Evolutionary conservation across 2,797 vertebrate species (phyloP).

Genomic region (Enteromius trimaculatus): DNA sequence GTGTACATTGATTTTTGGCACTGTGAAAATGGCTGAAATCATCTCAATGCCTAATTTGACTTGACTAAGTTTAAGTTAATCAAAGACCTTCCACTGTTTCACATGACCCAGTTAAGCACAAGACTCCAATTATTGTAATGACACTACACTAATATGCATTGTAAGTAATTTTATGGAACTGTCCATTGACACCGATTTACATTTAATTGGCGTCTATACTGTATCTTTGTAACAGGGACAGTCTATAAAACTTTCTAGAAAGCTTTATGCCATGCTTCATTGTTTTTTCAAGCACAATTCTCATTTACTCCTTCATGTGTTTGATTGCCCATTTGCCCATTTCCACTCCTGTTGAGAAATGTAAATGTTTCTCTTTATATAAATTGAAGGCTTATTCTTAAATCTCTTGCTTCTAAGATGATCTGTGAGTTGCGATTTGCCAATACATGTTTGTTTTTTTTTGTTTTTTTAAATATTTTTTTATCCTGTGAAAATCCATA

Average conservation of each 20-base stretch:
- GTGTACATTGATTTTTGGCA: constrained; percentile 2
- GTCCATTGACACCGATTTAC: not conserved
- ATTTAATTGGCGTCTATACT: not conserved
- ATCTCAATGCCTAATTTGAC: constrained; percentile 41
- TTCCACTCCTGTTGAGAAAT: not conserved
- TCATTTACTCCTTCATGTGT: not conserved
- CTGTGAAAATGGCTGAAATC: constrained; percentile 52
- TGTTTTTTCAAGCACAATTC: not conserved
- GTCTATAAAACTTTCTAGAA: not conserved
- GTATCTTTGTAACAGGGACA: not conserved
- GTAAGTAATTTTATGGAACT: not conserved
- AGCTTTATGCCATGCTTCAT: not conserved
- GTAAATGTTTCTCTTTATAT: not conserved
- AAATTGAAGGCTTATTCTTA: not conserved
- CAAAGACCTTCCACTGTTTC: constrained; percentile 54
- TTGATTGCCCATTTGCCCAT: not conserved
- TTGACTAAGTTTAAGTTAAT: constrained; percentile 57
- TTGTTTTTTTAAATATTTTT: no score
- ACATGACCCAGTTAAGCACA: constrained; percentile 43
- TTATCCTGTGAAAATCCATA: not conserved
- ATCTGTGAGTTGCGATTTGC: not conserved
- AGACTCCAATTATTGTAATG: constrained; percentile 37
- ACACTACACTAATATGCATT: not conserved
- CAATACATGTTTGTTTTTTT: not conserved
- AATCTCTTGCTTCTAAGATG: not conserved